Evolutionary conservation across 2,797 vertebrate genomes (phyloP).

Genomic region (Brachyrhaphis roseni): DNA sequence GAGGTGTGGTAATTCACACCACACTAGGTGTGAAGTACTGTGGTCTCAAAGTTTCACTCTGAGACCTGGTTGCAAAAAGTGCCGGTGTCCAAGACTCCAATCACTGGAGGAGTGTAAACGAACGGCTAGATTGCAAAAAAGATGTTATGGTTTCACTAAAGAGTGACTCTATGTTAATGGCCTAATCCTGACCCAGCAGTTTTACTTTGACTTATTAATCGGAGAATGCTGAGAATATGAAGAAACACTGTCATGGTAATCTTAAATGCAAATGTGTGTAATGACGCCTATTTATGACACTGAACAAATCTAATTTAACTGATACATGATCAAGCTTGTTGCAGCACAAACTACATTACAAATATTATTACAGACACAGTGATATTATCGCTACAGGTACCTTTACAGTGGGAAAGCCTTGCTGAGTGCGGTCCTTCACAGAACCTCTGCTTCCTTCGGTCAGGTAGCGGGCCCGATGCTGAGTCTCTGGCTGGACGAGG

Average conservation of each 20-base stretch:
- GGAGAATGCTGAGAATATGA: background rate
- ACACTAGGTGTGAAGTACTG: too few species aligned
- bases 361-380: background rate
- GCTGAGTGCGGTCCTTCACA: conserved; percentile 96
- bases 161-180: too few species aligned
- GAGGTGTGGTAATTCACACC: too few species aligned
- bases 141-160: too few species aligned
- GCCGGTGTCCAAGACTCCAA: too few species aligned
- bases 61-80: too few species aligned
- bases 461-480: conserved; percentile 95
- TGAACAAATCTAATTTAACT: background rate
- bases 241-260: background rate
- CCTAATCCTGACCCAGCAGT: background rate
- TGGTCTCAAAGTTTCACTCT: too few species aligned
- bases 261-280: background rate
- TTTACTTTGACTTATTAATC: too few species aligned
- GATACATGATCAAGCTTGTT: background rate
- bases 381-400: conserved; percentile 69
- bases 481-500: conserved; percentile 94
- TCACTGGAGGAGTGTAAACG: too few species aligned
- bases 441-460: conserved; percentile 98
- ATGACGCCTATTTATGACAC: background rate
- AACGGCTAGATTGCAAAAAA: too few species aligned
- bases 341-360: background rate
- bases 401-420: conserved; percentile 97